phyloP scores from a whole-genome alignment of 1,140 invertebrate species.

The Scaptomyza montana region DNA sequence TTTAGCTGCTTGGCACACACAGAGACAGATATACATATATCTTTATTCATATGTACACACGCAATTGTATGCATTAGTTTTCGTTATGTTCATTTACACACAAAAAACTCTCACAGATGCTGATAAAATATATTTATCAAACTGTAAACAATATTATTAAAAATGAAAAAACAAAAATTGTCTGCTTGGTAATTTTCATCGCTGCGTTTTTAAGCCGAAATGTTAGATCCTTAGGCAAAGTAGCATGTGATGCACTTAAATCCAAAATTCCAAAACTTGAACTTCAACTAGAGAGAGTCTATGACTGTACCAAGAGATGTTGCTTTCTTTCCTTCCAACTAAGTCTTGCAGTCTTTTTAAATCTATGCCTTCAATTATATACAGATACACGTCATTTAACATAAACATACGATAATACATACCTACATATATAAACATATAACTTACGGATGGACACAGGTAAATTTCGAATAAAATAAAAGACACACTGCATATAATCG shows the following conservation, averaged over 20 bases:
- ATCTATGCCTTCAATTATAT: background rate
- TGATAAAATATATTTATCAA: slow-evolving; percentile 33
- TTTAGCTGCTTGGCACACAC: slow-evolving; percentile 24
- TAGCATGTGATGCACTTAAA: background rate
- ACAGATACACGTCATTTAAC: slow-evolving; percentile 13
- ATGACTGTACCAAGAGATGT: background rate
- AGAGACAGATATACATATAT: slow-evolving; percentile 20
- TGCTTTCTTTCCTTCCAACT: background rate
- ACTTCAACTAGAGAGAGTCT: background rate
- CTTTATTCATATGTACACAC: slow-evolving; percentile 35
- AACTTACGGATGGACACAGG: slow-evolving; percentile 58
- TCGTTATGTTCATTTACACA: slow-evolving; percentile 65
- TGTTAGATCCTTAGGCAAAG: background rate
- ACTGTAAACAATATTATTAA: slow-evolving; percentile 56
- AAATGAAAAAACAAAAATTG: slow-evolving; percentile 27
- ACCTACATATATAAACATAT: slow-evolving; percentile 31
- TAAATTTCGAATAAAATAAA: slow-evolving; percentile 42
- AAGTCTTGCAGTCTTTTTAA: background rate
- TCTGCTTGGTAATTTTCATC: slow-evolving; percentile 13
- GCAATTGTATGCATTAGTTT: slow-evolving; percentile 58
- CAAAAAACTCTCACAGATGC: slow-evolving; percentile 31
- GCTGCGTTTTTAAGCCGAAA: background rate
- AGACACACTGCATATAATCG: slow-evolving; percentile 45
- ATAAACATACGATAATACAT: slow-evolving; percentile 17
- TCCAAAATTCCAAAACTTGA: background rate